Base-by-base conservation (phyloP, 2,113 vertebrate species). In the Sebastes fasciatus region DNA sequence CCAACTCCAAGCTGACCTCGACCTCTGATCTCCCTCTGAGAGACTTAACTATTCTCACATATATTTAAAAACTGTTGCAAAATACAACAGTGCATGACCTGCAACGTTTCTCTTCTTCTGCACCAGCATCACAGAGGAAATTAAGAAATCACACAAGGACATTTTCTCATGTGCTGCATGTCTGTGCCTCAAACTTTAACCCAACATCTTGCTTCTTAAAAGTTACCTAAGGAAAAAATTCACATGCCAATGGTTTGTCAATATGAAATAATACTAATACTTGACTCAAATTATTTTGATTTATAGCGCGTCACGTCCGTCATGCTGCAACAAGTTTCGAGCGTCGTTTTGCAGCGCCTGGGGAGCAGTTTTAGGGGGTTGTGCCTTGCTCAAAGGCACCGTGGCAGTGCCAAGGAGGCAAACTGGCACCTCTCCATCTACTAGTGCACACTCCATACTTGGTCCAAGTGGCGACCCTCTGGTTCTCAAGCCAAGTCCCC, bases 91-190 rank as follows among this genome's bases (percentile, higher is more conserved):
- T n/a, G 42, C 4, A 57, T 52, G 16, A 48, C 14, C 9, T 69
- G 46, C 42, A 17, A 14, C 17, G 21, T 26, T 63, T 76, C 40
- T 52, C 5, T 40, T 42, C 17, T 57, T 84, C 43, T 80, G 49
- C 19, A 67, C 2, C 2, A 19, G 19, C 17, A 67, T 52, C 62
- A 49, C 13, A 73, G 45, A 11, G 73, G 74, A 85, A 80, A 81
- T 83, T 12, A 77, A 64, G 40, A 80, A 74, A 66, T n/a, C 0
- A 49, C 2, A 49, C 3, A 9, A 1, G 12, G 48, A 65, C 79
- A 69, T 12, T 23, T 74, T n/a, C 57, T 70, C 58, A 58, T 58
- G 40, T 45, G 45, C 4, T 63, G 34, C 34, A 34, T 9, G 23
- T 66, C 34, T 67, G 42, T 6, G 4, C 11, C 42, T 64, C 14